Percentiles rank a stretch among this genome's conserved stretches.
Conservation (phyloP, 2,113 vertebrate species). For the Tylochromis polylepis region DNA sequence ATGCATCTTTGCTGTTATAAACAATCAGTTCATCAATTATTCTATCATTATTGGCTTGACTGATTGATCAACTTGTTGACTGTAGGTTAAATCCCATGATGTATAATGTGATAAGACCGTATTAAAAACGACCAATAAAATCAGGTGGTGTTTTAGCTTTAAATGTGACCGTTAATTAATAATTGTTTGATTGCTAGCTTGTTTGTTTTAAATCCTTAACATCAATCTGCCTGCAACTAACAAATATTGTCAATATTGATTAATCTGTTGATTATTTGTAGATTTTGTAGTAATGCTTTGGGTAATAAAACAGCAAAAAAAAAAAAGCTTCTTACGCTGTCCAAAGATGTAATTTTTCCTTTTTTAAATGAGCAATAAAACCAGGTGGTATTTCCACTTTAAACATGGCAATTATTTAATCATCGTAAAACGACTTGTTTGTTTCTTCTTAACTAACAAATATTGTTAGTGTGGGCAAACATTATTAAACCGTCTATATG, state of each 20-base stretch:
- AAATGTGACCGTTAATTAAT: not conserved
- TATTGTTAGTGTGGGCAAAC: too few relatives aligned
- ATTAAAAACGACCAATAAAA: not conserved
- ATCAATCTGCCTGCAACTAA: not conserved
- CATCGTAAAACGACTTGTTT: not conserved
- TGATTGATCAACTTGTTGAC: not conserved
- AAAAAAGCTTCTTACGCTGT: not conserved
- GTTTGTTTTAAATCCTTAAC: not conserved
- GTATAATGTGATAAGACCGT: fast-evolving
- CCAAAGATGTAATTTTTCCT: not conserved
- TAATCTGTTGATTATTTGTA: not conserved
- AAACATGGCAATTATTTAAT: not conserved
- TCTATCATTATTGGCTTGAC: fast-evolving
- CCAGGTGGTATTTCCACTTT: not conserved
- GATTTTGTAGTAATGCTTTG: not conserved
- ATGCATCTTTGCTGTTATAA: not conserved
- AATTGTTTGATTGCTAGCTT: not conserved
- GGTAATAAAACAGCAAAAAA: not conserved
- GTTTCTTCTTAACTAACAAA: not conserved
- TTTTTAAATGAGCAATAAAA: not conserved
- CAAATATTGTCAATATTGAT: not conserved
- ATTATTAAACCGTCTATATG: too few relatives aligned
- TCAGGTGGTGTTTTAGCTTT: not conserved
- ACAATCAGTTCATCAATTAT: not conserved
- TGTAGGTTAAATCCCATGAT: not conserved